Evolutionary conservation across 2,113 vertebrate species (phyloP).

Genomic region (Lamprologus callipterus): DNA sequence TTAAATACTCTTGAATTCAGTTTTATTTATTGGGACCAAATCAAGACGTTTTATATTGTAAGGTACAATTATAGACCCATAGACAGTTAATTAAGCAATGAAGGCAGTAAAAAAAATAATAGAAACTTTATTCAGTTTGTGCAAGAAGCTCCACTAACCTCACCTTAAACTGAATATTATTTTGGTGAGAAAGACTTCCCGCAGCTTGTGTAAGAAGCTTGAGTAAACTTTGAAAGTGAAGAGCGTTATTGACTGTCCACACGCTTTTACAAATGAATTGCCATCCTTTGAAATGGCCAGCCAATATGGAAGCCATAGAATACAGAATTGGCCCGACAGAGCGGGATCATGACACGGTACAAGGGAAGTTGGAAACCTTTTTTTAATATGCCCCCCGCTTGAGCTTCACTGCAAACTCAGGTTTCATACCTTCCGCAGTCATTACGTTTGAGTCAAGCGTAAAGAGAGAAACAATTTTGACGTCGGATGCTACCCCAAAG

Average conservation of each 20-base stretch:
- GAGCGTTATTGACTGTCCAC: not conserved
- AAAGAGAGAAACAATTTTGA: constrained; percentile 16
- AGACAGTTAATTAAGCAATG: not conserved
- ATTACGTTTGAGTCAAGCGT: not conserved
- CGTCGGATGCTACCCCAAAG: constrained; percentile 34
- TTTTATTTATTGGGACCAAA: not conserved
- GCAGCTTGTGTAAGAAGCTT: not conserved
- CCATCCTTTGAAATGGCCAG: not conserved
- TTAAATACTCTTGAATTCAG: not conserved
- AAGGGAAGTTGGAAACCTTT: not conserved
- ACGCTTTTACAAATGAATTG: not conserved
- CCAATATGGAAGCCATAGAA: not conserved
- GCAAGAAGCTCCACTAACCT: not conserved
- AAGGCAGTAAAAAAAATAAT: not conserved
- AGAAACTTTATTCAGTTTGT: not conserved
- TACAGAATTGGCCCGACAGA: not conserved
- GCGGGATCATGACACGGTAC: not conserved
- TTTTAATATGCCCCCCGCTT: not conserved
- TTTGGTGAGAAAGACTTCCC: not conserved
- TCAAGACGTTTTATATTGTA: not conserved
- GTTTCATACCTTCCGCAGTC: constrained; percentile 6
- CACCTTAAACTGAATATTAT: not conserved
- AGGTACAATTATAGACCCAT: not conserved
- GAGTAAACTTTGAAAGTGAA: not conserved
- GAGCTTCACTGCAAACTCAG: not conserved